Base-by-base conservation (phyloP, 2,888 invertebrate genomes). In the Pristionchus maxplancki region DNA sequence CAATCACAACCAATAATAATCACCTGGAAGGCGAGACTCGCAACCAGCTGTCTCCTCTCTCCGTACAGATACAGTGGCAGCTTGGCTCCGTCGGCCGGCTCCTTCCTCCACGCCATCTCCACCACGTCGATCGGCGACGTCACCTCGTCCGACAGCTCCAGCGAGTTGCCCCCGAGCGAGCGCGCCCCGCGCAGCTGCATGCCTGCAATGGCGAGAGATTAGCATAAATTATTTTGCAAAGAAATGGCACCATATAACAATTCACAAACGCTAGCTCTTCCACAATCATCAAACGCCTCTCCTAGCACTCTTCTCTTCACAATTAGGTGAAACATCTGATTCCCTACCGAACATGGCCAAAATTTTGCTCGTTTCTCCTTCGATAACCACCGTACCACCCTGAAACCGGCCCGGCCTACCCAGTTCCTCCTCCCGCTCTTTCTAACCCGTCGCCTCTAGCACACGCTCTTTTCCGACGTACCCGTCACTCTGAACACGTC, bases 101-200 rank as follows among this genome's bases (percentile, higher is more conserved):
- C 98, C 50, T 50, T 50, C 28, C 53, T 78, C 87, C 74, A 87
- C 48, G 87, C 53, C 87, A 87, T 74, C 44, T 87, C 74, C 20
- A 78, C 53, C 28, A 87, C 87, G 13, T 87, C 87, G 11, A 53
- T 53, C 17, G 74, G 50, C 8, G 71, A 53, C 31, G 71, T 31
- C n/a, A 87, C 58, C 50, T 97, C 97, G 81, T 98, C 97, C 34
- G 98, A 97, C 91, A 99, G 96, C 89, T 97, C 96, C 88, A 99
- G 96, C 91, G 97, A 97, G 91, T 95, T 95, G 95, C 98, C 98
- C 95, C 97, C 97, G 95, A 97, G 97, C 94, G 98, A 98, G 90
- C 97, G 97, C 53, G 99, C 99, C 88, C 99, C 99, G 96, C 99
- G 98, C 91, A 99, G 96, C 96, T 98, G 98, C 90, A 99, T 96